These are phyloP conservation scores for Sceloporus undulatus DNA, from an alignment of 2,113 vertebrate species.

Conservation along the genomic window DNA sequence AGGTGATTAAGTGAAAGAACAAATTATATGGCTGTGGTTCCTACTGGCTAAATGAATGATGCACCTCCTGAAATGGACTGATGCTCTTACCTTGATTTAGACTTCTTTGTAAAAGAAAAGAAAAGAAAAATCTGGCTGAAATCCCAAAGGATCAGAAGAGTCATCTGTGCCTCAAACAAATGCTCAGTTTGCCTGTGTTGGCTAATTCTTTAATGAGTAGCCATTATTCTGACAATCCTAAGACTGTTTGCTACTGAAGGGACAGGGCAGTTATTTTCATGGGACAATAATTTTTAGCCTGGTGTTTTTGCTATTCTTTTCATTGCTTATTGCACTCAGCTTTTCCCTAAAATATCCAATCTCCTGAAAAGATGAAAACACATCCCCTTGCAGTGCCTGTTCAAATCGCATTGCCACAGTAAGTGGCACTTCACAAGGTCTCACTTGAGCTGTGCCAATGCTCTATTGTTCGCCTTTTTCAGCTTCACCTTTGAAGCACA, in stretches of 20 bases:
- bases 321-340: slow-evolving; percentile 16
- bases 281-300: slow-evolving; percentile 14
- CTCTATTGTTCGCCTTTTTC: background rate
- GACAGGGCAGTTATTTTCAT: slow-evolving; percentile 33
- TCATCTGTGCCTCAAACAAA: slow-evolving; percentile 41
- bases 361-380: slow-evolving; percentile 32
- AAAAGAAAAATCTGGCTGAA: slow-evolving; percentile 23
- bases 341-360: slow-evolving; percentile 24
- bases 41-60: background rate
- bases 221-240: slow-evolving; percentile 17
- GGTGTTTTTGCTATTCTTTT: slow-evolving; percentile 18
- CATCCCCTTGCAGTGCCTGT: slow-evolving; percentile 43
- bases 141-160: slow-evolving; percentile 16
- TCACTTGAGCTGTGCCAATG: slow-evolving; percentile 23
- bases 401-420: background rate
- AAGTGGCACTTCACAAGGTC: background rate
- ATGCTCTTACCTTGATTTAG: slow-evolving; percentile 40
- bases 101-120: slow-evolving; percentile 11
- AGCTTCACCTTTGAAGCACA: slow-evolving; percentile 19
- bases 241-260: slow-evolving; percentile 11
- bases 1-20: slow-evolving; percentile 10
- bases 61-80: slow-evolving; percentile 29
- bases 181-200: slow-evolving; percentile 28
- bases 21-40: slow-evolving; percentile 38
- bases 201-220: slow-evolving; percentile 17